These are phyloP conservation scores for Nymphalis io DNA, from an alignment of 1,140 invertebrate genomes.

Conservation along the genomic window DNA sequence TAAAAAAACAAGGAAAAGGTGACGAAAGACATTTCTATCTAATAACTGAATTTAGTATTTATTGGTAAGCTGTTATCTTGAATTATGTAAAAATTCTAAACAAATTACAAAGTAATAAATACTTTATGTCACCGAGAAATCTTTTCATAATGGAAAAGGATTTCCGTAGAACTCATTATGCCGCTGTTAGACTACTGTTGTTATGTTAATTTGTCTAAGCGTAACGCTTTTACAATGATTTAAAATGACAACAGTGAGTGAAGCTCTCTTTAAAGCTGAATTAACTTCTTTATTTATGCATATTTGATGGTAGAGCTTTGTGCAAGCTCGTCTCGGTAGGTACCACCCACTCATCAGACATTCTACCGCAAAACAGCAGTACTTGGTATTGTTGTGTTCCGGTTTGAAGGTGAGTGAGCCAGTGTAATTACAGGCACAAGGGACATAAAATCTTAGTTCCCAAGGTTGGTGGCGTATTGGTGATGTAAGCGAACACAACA, in stretches of 20 bases:
- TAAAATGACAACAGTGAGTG: not conserved
- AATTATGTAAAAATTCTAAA: not conserved
- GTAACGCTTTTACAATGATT: conserved; percentile 6
- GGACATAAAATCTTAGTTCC: too few relatives aligned
- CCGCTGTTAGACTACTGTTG: conserved; percentile 24
- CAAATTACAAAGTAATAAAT: conserved; percentile 22
- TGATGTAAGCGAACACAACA: too few relatives aligned
- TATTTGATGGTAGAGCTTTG: too few relatives aligned
- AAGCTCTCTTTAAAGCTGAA: not conserved
- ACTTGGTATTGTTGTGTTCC: too few relatives aligned
- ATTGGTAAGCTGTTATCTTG: not conserved
- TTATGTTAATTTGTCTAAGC: conserved; percentile 29
- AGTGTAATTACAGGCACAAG: too few relatives aligned
- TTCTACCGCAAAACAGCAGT: too few relatives aligned
- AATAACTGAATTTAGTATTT: not conserved
- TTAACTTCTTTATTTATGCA: not conserved
- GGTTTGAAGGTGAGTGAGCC: too few relatives aligned
- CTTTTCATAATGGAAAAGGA: conserved; percentile 16
- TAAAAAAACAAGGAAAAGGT: too few relatives aligned
- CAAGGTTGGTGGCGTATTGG: too few relatives aligned
- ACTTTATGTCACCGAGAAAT: conserved; percentile 31
- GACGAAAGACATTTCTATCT: too few relatives aligned
- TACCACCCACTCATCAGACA: too few relatives aligned
- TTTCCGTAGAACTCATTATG: conserved; percentile 19
- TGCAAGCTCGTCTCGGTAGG: too few relatives aligned